These are phyloP conservation scores for Scomber japonicus DNA, from an alignment of 2,113 vertebrate genomes.

Conservation along the genomic window DNA sequence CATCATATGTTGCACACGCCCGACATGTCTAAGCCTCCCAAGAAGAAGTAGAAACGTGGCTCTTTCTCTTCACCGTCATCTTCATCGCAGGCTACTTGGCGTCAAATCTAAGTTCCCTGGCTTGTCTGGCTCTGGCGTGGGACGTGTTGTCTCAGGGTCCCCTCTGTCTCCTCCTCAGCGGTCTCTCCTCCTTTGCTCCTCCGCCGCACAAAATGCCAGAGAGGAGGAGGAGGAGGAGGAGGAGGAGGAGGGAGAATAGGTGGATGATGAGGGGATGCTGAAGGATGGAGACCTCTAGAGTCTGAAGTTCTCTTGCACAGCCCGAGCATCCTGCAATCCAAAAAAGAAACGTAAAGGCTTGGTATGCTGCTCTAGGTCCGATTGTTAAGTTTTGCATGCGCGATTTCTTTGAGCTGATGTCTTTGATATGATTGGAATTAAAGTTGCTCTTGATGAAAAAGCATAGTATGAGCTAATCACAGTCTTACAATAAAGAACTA, in stretches of 20 bases:
- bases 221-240: slow-evolving; percentile 63
- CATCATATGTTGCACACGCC: slow-evolving; percentile 75
- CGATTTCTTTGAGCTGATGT: neutral
- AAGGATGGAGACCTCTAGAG: slow-evolving; percentile 90
- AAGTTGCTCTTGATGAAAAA: neutral
- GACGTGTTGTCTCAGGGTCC: slow-evolving; percentile 78
- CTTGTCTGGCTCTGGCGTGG: slow-evolving; percentile 70
- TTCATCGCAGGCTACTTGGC: slow-evolving; percentile 60
- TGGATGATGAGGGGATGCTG: slow-evolving; percentile 81
- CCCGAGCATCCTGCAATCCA: slow-evolving; percentile 42
- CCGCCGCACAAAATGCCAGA: slow-evolving; percentile 78
- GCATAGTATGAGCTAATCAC: neutral
- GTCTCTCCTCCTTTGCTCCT: slow-evolving; percentile 75
- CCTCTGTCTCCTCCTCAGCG: slow-evolving; percentile 75
- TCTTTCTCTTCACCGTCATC: slow-evolving; percentile 66
- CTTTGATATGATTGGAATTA: neutral
- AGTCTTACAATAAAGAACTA: neutral
- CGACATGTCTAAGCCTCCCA: slow-evolving; percentile 67
- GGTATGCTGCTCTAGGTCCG: neutral
- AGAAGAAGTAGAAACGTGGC: slow-evolving; percentile 49
- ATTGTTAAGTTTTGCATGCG: slow-evolving; percentile 14
- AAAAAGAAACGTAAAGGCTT: slow-evolving; percentile 7
- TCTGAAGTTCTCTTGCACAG: slow-evolving; percentile 80
- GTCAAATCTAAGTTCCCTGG: slow-evolving; percentile 80
- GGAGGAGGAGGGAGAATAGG: slow-evolving; percentile 67